Base-by-base conservation (phyloP, 2,888 invertebrate species). In the Dicycla oo region DNA sequence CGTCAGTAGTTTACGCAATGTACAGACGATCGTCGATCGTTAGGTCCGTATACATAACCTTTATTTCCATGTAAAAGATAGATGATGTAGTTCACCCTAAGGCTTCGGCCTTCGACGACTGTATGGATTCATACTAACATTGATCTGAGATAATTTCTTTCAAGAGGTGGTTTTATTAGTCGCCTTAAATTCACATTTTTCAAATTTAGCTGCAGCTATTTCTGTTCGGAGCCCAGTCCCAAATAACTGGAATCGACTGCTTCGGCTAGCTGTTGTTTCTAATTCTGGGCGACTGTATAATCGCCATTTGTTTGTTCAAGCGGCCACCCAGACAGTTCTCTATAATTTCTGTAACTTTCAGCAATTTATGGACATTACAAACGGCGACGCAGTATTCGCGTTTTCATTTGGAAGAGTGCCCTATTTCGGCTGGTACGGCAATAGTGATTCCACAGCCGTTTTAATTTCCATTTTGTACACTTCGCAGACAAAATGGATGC, bases 371-470 rank as follows among this genome's bases (percentile, higher is more conserved):
- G 62, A 38, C 30, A 70, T 78, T 2, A 18, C 26, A 38, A 45
- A 49, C 26, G 34, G 57, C 49, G 68, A 54, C 49, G 69, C 49
- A 38, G 20, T 68, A 38, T 38, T 73, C 69, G 23, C 15, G 23
- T 58, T 74, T 57, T 76, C 51, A 76, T 74, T 74, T 74, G 73
- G 75, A 71, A n/a, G 47, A 71, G 78, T 78, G 72, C 78, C 78
- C 78, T n/a, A 71, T 78, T 62, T 2, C 49, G n/a, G 54, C 54
- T 49, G 60, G 26, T 47, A 60, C 23, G 49, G 56, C 43, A 56
- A 15, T 15, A 57, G 49, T 40, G 45, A 57, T 60, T 78, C 51
- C n/a, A 53, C 7, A 26, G n/a, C n/a, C 11, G 15, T 56, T 63
- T 49, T 40, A 20, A 40, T 53, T 68, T 53, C 8, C 8, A 54